Conservation (phyloP, 2,797 vertebrate species). For the Scomberomorus guttatus region DNA sequence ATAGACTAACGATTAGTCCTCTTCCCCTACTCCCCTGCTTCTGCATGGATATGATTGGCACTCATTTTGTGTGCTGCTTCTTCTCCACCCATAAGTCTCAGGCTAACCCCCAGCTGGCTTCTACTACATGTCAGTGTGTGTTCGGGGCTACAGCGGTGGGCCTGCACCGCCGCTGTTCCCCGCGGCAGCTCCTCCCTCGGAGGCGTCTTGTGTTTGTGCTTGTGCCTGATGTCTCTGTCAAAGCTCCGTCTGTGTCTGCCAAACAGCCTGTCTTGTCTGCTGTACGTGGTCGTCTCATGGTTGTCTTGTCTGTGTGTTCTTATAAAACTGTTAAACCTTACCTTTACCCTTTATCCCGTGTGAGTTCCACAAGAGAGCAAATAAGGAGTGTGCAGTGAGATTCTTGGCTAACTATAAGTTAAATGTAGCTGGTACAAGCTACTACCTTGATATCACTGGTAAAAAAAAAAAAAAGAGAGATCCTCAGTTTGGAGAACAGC, state of each 20-base stretch:
- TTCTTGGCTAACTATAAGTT: not conserved
- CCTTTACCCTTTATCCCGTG: slow-evolving; percentile 62
- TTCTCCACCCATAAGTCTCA: slow-evolving; percentile 84
- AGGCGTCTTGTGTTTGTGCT: slow-evolving; percentile 70
- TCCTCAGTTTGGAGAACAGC: slow-evolving; percentile 30
- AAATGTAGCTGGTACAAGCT: not conserved
- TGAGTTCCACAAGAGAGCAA: slow-evolving; percentile 91
- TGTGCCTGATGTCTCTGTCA: slow-evolving; percentile 81
- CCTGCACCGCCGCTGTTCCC: slow-evolving; percentile 30
- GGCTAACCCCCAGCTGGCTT: slow-evolving; percentile 82
- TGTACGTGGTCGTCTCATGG: slow-evolving; percentile 74
- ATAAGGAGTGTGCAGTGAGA: slow-evolving; percentile 29
- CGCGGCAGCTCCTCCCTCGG: slow-evolving; percentile 73
- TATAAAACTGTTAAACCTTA: slow-evolving; percentile 86
- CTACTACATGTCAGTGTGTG: slow-evolving; percentile 81
- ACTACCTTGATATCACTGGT: not conserved
- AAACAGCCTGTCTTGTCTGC: slow-evolving; percentile 70
- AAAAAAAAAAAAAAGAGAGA: slow-evolving; percentile 7
- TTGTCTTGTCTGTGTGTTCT: slow-evolving; percentile 39
- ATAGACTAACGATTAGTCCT: slow-evolving; percentile 77
- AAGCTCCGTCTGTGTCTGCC: slow-evolving; percentile 76
- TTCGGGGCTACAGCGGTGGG: slow-evolving; percentile 64
- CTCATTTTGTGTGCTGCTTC: slow-evolving; percentile 86
- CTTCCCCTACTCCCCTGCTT: slow-evolving; percentile 46
- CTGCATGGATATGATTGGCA: slow-evolving; percentile 89